Conservation (phyloP, 2,113 vertebrate genomes). For the Callithrix jacchus region DNA sequence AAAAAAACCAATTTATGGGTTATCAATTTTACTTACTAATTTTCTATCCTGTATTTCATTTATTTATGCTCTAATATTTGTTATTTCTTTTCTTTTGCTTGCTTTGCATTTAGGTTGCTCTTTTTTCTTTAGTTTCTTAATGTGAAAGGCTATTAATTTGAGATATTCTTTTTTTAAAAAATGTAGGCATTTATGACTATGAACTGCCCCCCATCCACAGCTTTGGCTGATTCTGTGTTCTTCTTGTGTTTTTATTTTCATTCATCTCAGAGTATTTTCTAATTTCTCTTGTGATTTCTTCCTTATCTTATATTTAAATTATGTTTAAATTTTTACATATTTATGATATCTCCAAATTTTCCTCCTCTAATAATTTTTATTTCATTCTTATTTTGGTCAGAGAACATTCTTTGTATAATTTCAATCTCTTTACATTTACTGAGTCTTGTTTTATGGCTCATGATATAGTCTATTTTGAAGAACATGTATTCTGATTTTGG, state of each 20-base stretch:
- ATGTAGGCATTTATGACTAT: neutral
- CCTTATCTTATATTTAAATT: neutral
- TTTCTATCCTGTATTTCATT: neutral
- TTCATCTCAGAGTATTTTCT: slow-evolving; percentile 17
- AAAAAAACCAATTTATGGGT: neutral
- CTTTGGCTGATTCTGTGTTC: neutral
- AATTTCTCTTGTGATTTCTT: neutral
- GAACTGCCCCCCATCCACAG: neutral
- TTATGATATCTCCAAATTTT: neutral
- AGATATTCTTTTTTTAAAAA: neutral
- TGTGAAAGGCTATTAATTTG: neutral
- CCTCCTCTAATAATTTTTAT: neutral
- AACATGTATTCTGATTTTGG: neutral
- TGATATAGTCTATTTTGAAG: neutral
- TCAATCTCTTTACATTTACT: neutral
- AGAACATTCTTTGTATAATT: neutral
- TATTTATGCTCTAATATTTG: neutral
- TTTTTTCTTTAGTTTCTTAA: neutral
- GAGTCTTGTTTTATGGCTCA: neutral
- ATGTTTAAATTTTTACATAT: neutral
- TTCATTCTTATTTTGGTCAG: slow-evolving; percentile 23
- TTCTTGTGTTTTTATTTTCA: neutral
- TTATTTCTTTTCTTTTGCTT: neutral
- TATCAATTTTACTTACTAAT: neutral
- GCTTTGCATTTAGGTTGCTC: neutral